Evolutionary conservation across 2,113 vertebrate species (phyloP).

Genomic region (Atractosteus spatula): DNA sequence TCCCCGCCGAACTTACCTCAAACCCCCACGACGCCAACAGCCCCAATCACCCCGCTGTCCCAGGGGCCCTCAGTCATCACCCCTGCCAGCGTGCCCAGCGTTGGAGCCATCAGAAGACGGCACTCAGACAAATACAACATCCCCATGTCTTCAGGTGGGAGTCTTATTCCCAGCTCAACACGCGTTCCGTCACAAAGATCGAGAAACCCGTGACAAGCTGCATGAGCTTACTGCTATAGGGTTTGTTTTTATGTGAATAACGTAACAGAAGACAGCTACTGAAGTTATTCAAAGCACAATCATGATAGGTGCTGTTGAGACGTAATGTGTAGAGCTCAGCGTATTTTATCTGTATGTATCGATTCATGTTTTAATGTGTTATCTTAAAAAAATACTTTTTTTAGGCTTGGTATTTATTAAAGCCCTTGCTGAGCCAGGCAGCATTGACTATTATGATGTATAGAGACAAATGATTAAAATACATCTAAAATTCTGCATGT

Average conservation of each 20-base stretch:
- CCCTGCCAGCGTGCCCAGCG: slow-evolving; percentile 92
- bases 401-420: slow-evolving; percentile 66
- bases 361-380: no score
- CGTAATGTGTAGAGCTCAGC: no score
- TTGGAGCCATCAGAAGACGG: slow-evolving; percentile 97
- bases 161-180: slow-evolving; percentile 25
- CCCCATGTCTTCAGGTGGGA: slow-evolving; percentile 95
- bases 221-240: no score
- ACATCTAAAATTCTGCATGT: slow-evolving; percentile 57
- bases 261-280: no score
- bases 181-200: no score
- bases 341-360: no score
- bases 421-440: slow-evolving; percentile 51
- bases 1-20: slow-evolving; percentile 98
- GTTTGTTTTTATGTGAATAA: no score
- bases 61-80: slow-evolving; percentile 96
- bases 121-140: slow-evolving; percentile 99
- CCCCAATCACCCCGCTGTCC: slow-evolving; percentile 94
- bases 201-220: no score
- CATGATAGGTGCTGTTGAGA: no score
- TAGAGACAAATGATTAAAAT: slow-evolving; percentile 65
- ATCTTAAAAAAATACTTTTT: slow-evolving; percentile 38
- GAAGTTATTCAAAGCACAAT: no score
- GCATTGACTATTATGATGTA: slow-evolving; percentile 45
- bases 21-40: slow-evolving; percentile 96